Evolutionary conservation across 1,140 invertebrate species (phyloP), one percentile per base, ranked within the genome.

Genomic region (Caenorhabditis briggsae): DNA sequence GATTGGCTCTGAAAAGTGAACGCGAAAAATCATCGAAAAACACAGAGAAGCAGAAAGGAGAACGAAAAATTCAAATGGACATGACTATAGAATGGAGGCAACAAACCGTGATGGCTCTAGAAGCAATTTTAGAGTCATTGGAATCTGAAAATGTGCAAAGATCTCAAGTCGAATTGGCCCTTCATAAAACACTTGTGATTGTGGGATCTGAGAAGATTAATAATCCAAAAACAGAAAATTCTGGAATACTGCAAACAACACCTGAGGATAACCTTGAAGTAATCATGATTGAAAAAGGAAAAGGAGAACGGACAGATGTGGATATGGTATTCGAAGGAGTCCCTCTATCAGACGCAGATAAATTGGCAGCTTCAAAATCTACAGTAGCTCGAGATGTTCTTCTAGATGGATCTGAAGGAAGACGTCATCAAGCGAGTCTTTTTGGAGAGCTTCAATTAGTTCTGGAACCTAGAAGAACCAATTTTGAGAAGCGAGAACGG

Each of bases 291-390:
- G 20, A 78, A 23, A 50, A 25, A 12, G 70, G 46, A 48, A 78
- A 48, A 6, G 20, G 9, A 14, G 65, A 48, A 74, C n/a, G 46
- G n/a, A 78, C 70, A 23, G 46, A 78, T 25, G 14, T 78, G 2
- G 70, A 78, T 43, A 53, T 78, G 70, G 70, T 74, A 46, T 74
- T 78, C 46, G 70, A 78, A 50, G 70, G 70, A 78, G 11, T 53
- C 20, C 20, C 46, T 14, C 46, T 78, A 78, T 78, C 70, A 50
- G 70, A 78, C 43, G 11, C 43, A 20, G 70, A 78, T 50, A 78
- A 78, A 53, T 9, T 33, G 33, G 12, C 46, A 25, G 70, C 43
- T 23, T 78, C 70, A 11, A 78, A 50, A 78, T 50, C 46, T 78
- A 46, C 70, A 23, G 20, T 25, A 5, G 46, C 46, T 50, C 70